phyloP scores from a whole-genome alignment of 2,797 vertebrate species.

The Limosa lapponica region DNA sequence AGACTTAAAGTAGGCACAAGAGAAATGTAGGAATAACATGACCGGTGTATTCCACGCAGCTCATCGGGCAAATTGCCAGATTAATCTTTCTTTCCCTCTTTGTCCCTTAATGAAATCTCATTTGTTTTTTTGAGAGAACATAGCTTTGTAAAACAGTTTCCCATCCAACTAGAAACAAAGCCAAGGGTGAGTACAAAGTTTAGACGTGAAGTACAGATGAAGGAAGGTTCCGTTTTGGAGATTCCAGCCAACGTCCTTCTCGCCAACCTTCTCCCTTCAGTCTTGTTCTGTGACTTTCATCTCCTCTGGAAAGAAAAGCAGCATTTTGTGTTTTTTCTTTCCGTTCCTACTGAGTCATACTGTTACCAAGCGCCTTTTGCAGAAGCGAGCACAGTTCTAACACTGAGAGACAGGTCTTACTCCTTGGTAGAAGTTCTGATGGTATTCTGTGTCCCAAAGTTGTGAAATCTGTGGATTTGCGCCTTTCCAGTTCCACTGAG shows the following conservation, averaged over 20 bases:
- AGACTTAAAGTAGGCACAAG: conserved; percentile 50
- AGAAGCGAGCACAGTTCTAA: neutral
- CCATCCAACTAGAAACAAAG: conserved; percentile 58
- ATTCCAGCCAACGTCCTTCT: conserved; percentile 26
- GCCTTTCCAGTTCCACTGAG: neutral
- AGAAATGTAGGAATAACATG: conserved; percentile 52
- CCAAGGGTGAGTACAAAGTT: conserved; percentile 25
- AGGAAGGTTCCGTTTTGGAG: conserved; percentile 50
- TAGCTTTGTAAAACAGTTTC: conserved; percentile 23
- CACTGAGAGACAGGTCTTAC: neutral
- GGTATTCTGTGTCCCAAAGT: neutral
- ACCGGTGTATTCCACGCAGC: conserved; percentile 22
- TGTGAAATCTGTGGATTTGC: neutral
- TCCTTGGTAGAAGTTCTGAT: neutral
- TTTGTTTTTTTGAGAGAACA: conserved; percentile 56
- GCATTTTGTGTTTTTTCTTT: neutral
- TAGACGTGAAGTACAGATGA: conserved; percentile 34
- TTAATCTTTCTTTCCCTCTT: conserved; percentile 28
- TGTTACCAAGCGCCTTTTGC: neutral
- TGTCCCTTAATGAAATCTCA: conserved; percentile 46
- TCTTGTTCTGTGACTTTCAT: conserved; percentile 31
- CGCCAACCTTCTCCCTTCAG: neutral
- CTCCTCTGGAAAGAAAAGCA: conserved; percentile 29
- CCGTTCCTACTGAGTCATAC: neutral
- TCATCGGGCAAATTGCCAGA: conserved; percentile 59